Evolutionary conservation across 1,140 invertebrate genomes (phyloP), one percentile per base, ranked within the genome.

Genomic region (Diuraphis noxia): DNA sequence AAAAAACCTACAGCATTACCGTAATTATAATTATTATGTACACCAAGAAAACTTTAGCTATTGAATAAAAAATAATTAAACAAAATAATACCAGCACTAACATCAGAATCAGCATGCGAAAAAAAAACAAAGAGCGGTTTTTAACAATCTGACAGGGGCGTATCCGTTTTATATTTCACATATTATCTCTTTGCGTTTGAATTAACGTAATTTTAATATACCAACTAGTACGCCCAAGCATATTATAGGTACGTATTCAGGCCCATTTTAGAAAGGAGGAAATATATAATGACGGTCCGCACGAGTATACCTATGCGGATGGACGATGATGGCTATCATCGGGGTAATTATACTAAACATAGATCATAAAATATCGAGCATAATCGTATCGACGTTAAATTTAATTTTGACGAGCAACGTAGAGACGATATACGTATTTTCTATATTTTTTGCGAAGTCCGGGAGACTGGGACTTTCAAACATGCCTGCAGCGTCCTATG

Each of bases 211-310:
- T 84, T 40, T 41, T 72, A 72, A 72, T 72, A n/a, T 30, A 46
- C 43, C 10, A 21, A 72, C n/a, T 72, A n/a, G 30, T 72, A 72
- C 13, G 4, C 34, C n/a, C 56, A 72, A 72, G 0, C 10, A 82
- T 85, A 85, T 34, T 21, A 85, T 23, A 85, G n/a, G n/a, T 2
- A 46, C 8, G 49, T 85, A 85, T 34, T 72, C 56, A n/a, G 30
- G 38, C 30, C 6, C 46, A 86, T 86, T 86, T 86, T 86, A 86
- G 84, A 86, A 86, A 86, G 84, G 81, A 84, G 81, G 84, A 86
- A n/a, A 85, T 43, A 84, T 85, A 85, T 82, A 82, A 82, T 82
- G 36, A 82, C 21, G 9, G 10, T 82, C n/a, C 56, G 23, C 79
- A 10, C 9, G 36, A n/a, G n/a, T n/a, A n/a, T 46, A 1, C 41